Percentiles rank a stretch among this genome's conserved stretches.
Evolutionary conservation across 2,113 vertebrate species (phyloP).

Genomic region (Clarias macrocephalus): DNA sequence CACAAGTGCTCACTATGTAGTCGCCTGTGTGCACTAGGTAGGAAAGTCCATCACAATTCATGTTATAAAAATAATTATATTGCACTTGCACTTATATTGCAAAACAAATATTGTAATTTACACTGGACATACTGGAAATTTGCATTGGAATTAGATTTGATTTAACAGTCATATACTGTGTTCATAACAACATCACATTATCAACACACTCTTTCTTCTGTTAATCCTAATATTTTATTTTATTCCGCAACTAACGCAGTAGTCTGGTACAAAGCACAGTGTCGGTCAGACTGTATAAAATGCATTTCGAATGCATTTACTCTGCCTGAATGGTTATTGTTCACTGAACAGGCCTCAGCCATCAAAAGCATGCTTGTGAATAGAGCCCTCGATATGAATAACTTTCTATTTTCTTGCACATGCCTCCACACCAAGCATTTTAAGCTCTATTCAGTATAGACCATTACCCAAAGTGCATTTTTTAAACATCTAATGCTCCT

Average conservation of each 20-base stretch:
- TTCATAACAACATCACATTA: background rate
- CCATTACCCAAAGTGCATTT: constrained; percentile 49
- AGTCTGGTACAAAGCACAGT: background rate
- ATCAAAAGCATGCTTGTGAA: constrained; percentile 31
- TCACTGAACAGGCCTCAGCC: constrained; percentile 25
- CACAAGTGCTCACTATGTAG: background rate
- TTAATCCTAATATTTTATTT: background rate
- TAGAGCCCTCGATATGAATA: constrained; percentile 31
- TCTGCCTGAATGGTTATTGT: constrained; percentile 47
- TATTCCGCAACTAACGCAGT: background rate
- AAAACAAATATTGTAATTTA: background rate
- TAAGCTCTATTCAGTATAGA: constrained; percentile 42
- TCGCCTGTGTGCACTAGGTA: too few species aligned
- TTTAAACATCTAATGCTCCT: constrained; percentile 42
- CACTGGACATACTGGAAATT: too few species aligned
- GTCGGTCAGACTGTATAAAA: constrained; percentile 34
- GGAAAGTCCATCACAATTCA: too few species aligned
- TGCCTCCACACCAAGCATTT: constrained; percentile 10
- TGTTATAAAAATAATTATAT: too few species aligned
- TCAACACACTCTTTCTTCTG: background rate
- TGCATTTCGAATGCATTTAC: constrained; percentile 34
- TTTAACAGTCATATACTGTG: background rate
- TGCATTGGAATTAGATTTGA: background rate
- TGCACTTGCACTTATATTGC: background rate
- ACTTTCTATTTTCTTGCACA: constrained; percentile 23